Conservation (phyloP, 2,888 invertebrate genomes). For the Agrochola circellaris region DNA sequence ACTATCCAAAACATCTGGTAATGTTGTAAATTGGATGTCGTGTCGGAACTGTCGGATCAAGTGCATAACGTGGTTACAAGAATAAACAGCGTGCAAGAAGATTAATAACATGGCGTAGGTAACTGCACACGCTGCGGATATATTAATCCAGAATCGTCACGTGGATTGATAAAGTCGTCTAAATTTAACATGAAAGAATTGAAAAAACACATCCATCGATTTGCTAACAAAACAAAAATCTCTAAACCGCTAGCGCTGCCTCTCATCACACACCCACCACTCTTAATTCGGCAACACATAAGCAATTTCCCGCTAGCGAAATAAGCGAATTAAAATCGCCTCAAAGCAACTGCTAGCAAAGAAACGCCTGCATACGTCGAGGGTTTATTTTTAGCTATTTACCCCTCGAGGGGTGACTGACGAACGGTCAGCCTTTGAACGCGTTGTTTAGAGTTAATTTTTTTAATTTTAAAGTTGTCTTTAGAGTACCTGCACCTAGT, state of each 20-base stretch:
- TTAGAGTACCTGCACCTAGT: slow-evolving; percentile 21
- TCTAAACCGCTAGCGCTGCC: slow-evolving; percentile 26
- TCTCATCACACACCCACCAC: slow-evolving; percentile 42
- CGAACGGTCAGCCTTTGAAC: slow-evolving; percentile 83
- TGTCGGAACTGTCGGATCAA: not conserved
- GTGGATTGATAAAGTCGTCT: not conserved
- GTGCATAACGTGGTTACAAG: not conserved
- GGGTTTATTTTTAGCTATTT: slow-evolving; percentile 85
- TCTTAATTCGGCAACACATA: slow-evolving; percentile 83
- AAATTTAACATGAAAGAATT: not conserved
- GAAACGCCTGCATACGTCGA: slow-evolving; percentile 83
- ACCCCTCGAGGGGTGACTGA: slow-evolving; percentile 74
- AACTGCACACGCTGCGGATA: not conserved
- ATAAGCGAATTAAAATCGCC: slow-evolving; percentile 89
- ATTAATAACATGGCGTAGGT: not conserved
- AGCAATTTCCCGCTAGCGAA: slow-evolving; percentile 84
- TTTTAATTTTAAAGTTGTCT: slow-evolving; percentile 60
- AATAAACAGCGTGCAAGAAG: not conserved
- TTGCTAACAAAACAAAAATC: not conserved
- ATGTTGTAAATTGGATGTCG: not conserved
- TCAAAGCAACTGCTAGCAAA: slow-evolving; percentile 87
- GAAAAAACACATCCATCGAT: too few species aligned
- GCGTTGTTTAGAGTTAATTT: slow-evolving; percentile 64
- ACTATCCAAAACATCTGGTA: not conserved
- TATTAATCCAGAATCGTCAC: not conserved